A percentile compares a stretch with the other conserved stretches of the same genome.
Conservation (phyloP, 92 coral and sea anemone genomes). For the Palythoa heliodiscus region DNA sequence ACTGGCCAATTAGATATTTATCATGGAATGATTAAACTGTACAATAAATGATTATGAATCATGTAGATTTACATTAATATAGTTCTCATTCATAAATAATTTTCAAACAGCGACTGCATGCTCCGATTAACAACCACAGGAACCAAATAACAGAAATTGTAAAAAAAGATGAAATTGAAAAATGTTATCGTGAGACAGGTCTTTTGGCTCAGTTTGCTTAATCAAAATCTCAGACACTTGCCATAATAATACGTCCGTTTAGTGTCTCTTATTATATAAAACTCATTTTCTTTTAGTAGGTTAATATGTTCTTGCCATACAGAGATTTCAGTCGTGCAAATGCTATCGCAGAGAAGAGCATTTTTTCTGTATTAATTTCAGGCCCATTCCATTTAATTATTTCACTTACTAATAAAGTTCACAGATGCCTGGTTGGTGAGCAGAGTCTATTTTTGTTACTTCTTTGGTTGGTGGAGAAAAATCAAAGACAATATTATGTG, state of each 20-base stretch:
- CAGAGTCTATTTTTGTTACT: constrained; percentile 54
- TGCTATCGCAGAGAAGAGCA: constrained; percentile 44
- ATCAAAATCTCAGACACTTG: constrained; percentile 41
- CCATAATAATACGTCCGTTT: constrained; percentile 49
- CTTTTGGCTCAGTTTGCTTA: constrained; percentile 33
- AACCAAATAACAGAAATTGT: too few relatives aligned
- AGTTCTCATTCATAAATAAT: too few relatives aligned
- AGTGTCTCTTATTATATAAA: constrained; percentile 44
- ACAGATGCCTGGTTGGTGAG: constrained; percentile 54
- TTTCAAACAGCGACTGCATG: too few relatives aligned
- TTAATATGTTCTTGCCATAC: constrained; percentile 49
- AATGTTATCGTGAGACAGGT: constrained; percentile 43
- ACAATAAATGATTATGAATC: too few relatives aligned
- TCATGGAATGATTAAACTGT: too few relatives aligned
- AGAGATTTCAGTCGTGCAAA: constrained; percentile 43
- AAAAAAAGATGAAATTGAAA: too few relatives aligned
- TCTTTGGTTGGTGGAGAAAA: constrained; percentile 51
- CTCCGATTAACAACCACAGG: too few relatives aligned
- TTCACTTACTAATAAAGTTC: constrained; percentile 49
- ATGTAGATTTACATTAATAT: too few relatives aligned
- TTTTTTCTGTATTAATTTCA: constrained; percentile 45
- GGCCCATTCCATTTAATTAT: constrained; percentile 48
- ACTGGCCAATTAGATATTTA: too few relatives aligned
- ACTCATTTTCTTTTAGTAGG: constrained; percentile 19
- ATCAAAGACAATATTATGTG: constrained; percentile 35